Conservation (phyloP, 2,113 vertebrate genomes). For the Chaetodon auriga region DNA sequence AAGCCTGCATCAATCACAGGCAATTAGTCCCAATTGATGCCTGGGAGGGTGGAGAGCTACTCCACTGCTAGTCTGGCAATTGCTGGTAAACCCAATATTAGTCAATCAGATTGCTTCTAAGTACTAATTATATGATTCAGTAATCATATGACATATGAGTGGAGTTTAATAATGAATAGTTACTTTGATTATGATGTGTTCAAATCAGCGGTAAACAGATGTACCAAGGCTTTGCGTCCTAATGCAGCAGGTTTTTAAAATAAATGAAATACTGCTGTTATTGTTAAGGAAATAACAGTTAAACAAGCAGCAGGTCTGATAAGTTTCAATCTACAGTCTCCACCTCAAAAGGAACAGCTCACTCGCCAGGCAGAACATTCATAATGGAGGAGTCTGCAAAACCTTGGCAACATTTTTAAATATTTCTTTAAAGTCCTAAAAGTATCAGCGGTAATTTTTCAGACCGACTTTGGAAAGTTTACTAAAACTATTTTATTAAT, state of each 20-base stretch:
- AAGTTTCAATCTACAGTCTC: neutral
- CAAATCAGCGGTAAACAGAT: constrained; percentile 15
- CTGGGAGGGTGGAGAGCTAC: constrained; percentile 34
- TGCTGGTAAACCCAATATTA: constrained; percentile 54
- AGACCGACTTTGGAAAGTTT: neutral
- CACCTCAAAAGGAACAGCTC: neutral
- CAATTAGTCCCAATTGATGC: constrained; percentile 67
- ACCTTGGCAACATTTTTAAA: neutral
- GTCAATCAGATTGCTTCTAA: constrained; percentile 45
- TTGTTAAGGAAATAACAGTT: neutral
- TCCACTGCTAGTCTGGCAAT: constrained; percentile 45
- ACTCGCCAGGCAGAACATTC: neutral
- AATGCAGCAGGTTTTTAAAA: neutral
- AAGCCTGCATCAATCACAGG: constrained; percentile 69
- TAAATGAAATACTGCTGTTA: neutral
- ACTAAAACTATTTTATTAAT: neutral
- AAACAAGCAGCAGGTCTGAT: neutral
- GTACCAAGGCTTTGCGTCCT: neutral
- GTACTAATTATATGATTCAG: constrained; percentile 45
- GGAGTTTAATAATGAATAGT: constrained; percentile 19
- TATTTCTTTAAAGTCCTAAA: too few species aligned
- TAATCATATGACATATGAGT: constrained; percentile 26
- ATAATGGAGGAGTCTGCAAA: neutral
- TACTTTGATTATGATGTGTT: constrained; percentile 17
- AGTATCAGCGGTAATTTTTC: neutral